These are phyloP conservation scores for Limnothrissa miodon DNA, from an alignment of 2,113 vertebrate genomes.

Conservation along the genomic window DNA sequence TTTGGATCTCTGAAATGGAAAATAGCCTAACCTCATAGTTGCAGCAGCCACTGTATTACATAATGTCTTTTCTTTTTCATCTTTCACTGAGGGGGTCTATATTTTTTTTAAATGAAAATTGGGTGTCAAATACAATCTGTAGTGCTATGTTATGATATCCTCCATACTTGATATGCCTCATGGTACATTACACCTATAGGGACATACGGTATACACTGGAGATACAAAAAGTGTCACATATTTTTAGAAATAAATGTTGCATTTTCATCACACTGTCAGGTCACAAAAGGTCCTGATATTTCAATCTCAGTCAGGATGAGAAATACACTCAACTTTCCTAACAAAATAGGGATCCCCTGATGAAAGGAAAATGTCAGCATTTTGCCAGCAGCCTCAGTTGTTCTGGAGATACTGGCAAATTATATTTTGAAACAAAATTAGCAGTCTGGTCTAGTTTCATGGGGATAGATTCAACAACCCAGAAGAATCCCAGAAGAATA, in stretches of 20 bases:
- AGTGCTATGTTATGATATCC: not conserved
- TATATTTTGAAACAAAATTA: not conserved
- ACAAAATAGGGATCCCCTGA: not conserved
- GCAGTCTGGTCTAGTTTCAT: not conserved
- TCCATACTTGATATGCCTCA: constrained; percentile 6
- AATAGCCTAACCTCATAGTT: not conserved
- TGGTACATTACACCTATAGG: constrained; percentile 4
- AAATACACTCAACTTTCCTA: not conserved
- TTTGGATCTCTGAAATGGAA: not conserved
- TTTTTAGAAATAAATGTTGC: not conserved
- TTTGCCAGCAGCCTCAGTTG: not conserved
- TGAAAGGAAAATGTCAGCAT: constrained; percentile 2
- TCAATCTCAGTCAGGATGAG: not conserved
- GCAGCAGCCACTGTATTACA: not conserved
- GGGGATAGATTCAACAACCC: not conserved
- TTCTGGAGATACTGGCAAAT: not conserved
- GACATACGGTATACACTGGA: not conserved
- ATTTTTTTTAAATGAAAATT: not conserved
- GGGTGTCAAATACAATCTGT: not conserved
- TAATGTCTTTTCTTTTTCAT: not conserved
- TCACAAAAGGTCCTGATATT: not conserved
- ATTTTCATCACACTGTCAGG: not conserved
- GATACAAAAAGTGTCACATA: not conserved
- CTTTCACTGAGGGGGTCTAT: not conserved
- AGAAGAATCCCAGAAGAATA: not conserved